Conservation (phyloP, 2,888 invertebrate genomes). For the Xiphydria camelus region DNA sequence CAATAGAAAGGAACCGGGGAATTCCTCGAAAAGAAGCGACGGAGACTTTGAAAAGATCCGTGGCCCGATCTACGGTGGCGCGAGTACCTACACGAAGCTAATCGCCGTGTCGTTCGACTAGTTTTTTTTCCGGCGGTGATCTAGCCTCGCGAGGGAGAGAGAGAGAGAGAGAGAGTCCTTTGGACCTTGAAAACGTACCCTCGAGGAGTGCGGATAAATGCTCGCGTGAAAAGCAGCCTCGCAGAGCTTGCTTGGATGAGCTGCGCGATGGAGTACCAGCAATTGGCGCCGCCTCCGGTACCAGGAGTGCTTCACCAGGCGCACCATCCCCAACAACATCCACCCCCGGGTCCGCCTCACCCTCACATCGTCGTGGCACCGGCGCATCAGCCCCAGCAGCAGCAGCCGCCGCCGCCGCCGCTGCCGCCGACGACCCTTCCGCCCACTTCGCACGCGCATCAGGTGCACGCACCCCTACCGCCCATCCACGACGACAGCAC, state of each 20-base stretch:
- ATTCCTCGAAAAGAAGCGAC: no score
- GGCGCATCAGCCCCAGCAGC: slow-evolving; percentile 21
- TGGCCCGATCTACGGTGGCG: no score
- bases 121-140: no score
- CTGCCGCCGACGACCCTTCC: slow-evolving; percentile 64
- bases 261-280: slow-evolving; percentile 58
- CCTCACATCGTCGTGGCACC: slow-evolving; percentile 25
- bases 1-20: no score
- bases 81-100: no score
- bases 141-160: no score
- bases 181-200: no score
- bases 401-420: slow-evolving; percentile 36
- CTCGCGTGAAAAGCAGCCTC: slow-evolving; percentile 22
- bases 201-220: slow-evolving; percentile 32
- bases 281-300: slow-evolving; percentile 60
- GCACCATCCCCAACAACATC: slow-evolving; percentile 45
- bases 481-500: slow-evolving; percentile 67
- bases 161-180: no score
- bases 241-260: slow-evolving; percentile 36
- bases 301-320: slow-evolving; percentile 54
- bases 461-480: slow-evolving; percentile 67
- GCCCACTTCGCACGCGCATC: slow-evolving; percentile 68
- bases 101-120: no score
- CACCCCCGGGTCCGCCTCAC: slow-evolving; percentile 34
- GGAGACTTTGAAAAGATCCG: no score